Percentiles rank a stretch among this genome's conserved stretches.
Conservation (phyloP, 2,113 vertebrate genomes). For the Anoura caudifer region DNA sequence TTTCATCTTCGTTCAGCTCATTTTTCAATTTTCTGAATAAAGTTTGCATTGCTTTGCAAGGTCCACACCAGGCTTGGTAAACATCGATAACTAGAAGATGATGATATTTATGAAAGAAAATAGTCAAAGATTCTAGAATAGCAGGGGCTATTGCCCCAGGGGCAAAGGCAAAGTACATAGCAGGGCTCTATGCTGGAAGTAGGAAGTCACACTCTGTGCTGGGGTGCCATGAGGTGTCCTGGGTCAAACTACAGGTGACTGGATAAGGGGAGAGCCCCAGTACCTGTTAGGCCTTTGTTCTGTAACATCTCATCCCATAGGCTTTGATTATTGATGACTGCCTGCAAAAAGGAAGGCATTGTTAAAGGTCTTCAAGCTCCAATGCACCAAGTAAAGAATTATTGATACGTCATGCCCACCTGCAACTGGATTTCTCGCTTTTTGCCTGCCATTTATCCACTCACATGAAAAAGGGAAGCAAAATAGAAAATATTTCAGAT, state of each 20-base stretch:
- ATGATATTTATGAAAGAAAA: not conserved
- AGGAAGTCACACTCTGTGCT: not conserved
- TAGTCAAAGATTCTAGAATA: not conserved
- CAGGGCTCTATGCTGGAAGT: not conserved
- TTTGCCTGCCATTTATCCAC: slow-evolving; percentile 78
- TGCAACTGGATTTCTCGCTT: slow-evolving; percentile 80
- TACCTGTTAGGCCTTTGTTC: slow-evolving; percentile 83
- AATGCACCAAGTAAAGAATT: rapidly evolving
- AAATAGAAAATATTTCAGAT: not conserved
- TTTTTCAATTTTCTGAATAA: slow-evolving; percentile 80
- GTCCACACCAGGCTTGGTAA: slow-evolving; percentile 84
- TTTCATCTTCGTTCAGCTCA: slow-evolving; percentile 77
- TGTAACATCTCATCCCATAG: slow-evolving; percentile 83
- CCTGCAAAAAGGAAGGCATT: slow-evolving; percentile 66
- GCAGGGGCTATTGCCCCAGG: not conserved
- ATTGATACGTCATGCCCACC: slow-evolving; percentile 63
- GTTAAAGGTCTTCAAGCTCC: not conserved
- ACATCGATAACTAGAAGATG: slow-evolving; percentile 81
- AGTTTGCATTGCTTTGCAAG: slow-evolving; percentile 81
- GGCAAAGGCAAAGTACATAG: not conserved
- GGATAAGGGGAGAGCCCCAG: rapidly evolving
- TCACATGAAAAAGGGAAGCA: not conserved
- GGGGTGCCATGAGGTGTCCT: not conserved
- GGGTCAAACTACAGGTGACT: not conserved
- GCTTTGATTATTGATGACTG: slow-evolving; percentile 60